A percentile compares a stretch with the other conserved stretches of the same genome.
phyloP scores from a whole-genome alignment of 92 coral and sea anemone genomes.

The Siderastrea siderea region DNA sequence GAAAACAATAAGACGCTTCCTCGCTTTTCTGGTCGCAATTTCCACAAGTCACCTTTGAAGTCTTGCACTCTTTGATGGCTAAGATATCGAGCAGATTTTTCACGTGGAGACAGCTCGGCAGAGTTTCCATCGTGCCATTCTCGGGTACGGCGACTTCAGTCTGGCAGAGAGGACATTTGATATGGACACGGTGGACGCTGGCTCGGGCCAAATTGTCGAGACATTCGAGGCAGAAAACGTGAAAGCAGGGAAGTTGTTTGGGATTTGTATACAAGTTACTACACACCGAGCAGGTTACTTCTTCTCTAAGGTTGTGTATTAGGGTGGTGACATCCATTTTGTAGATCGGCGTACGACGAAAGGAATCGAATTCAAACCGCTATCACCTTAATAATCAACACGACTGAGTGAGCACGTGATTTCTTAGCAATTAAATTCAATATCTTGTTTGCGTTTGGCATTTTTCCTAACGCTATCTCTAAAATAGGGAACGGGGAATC shows the following conservation, averaged over 20 bases:
- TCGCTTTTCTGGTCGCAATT: conserved; percentile 51
- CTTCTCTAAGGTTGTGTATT: conserved; percentile 22
- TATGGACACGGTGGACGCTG: neutral
- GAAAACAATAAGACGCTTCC: conserved; percentile 53
- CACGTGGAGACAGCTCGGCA: conserved; percentile 44
- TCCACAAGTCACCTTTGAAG: conserved; percentile 41
- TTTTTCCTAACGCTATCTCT: too few species aligned
- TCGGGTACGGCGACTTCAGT: conserved; percentile 35
- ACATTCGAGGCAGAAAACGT: conserved; percentile 54
- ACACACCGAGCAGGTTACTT: conserved; percentile 49
- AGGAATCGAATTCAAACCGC: too few species aligned
- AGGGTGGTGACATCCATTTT: conserved; percentile 21
- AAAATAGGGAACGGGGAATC: too few species aligned
- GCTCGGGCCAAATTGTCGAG: conserved; percentile 29
- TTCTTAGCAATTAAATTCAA: too few species aligned
- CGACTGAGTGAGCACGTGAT: too few species aligned
- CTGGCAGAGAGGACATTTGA: conserved; percentile 52
- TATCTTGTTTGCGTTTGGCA: too few species aligned
- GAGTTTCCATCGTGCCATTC: conserved; percentile 24
- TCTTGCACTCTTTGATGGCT: conserved; percentile 29
- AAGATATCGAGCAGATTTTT: conserved; percentile 53
- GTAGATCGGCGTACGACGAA: too few species aligned
- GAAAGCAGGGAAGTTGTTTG: conserved; percentile 57
- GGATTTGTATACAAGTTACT: conserved; percentile 40
- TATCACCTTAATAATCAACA: too few species aligned